Conservation (phyloP, 1,140 invertebrate genomes). For the Pinna nobilis region DNA sequence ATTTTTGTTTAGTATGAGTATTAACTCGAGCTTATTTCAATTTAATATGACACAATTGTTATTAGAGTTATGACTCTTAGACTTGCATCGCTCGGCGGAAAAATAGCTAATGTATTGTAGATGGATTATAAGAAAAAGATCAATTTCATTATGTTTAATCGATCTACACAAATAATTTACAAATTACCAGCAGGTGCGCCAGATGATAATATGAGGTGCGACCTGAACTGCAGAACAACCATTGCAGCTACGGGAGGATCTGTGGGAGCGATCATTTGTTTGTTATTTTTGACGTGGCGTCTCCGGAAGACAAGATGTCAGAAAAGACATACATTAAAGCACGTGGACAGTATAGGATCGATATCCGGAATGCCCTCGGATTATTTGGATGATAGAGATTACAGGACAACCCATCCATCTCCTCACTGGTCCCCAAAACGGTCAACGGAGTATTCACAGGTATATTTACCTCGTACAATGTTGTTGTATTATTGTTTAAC, state of each 20-base stretch:
- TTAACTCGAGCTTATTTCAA: neutral
- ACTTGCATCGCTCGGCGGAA: neutral
- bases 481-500: too few species aligned
- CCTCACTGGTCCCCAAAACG: conserved; percentile 46
- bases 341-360: conserved; percentile 68
- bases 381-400: conserved; percentile 64
- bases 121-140: too few species aligned
- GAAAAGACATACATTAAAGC: conserved; percentile 53
- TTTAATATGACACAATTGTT: neutral
- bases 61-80: neutral
- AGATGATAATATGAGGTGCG: conserved; percentile 24
- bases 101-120: neutral
- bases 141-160: conserved; percentile 10
- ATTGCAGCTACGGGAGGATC: conserved; percentile 40
- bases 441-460: conserved; percentile 2
- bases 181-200: too few species aligned
- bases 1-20: too few species aligned
- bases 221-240: conserved; percentile 40
- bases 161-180: neutral
- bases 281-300: conserved; percentile 34
- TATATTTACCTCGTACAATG: too few species aligned
- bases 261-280: conserved; percentile 36
- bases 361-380: conserved; percentile 71
- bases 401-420: conserved; percentile 44
- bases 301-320: conserved; percentile 38